A percentile compares a stretch with the other conserved stretches of the same genome.
Conservation (phyloP, 2,797 vertebrate genomes). For the Onychomys torridus region DNA sequence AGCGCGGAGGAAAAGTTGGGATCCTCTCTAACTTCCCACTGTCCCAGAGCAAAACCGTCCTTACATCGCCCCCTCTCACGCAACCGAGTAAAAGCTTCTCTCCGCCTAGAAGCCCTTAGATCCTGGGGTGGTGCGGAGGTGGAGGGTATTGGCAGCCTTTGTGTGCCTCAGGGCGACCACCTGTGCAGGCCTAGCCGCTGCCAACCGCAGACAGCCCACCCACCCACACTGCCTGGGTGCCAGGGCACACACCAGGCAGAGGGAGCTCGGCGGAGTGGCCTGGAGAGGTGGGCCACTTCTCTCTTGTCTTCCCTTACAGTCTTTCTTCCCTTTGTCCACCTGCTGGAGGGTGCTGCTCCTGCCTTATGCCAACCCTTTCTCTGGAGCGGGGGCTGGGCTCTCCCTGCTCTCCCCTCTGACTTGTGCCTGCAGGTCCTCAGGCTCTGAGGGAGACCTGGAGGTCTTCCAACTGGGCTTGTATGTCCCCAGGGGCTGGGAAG, state of each 20-base stretch:
- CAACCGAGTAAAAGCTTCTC: not conserved
- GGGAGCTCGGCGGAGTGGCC: too few relatives aligned
- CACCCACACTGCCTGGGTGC: slow-evolving; percentile 39
- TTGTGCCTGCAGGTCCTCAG: slow-evolving; percentile 13
- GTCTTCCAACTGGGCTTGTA: slow-evolving; percentile 66
- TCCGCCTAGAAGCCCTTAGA: not conserved
- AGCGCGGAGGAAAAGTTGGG: not conserved
- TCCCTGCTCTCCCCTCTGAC: not conserved
- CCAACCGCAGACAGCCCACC: slow-evolving; percentile 41
- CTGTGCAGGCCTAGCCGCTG: slow-evolving; percentile 66
- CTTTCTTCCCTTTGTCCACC: not conserved
- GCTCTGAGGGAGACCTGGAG: slow-evolving; percentile 60
- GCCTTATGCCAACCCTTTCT: not conserved
- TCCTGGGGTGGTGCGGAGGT: not conserved
- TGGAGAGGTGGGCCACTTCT: not conserved
- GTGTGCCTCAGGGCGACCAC: slow-evolving; percentile 77
- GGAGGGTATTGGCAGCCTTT: slow-evolving; percentile 52
- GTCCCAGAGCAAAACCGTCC: not conserved
- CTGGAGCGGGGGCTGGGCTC: not conserved
- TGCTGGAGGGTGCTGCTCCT: not conserved
- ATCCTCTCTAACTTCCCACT: not conserved
- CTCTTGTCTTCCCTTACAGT: too few relatives aligned
- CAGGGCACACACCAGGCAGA: not conserved
- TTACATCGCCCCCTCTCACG: not conserved
- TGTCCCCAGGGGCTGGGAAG: slow-evolving; percentile 69